Percentiles rank a stretch among this genome's conserved stretches.
Evolutionary conservation across 2,888 invertebrate species (phyloP).

Genomic region (Drosophila mulleri): DNA sequence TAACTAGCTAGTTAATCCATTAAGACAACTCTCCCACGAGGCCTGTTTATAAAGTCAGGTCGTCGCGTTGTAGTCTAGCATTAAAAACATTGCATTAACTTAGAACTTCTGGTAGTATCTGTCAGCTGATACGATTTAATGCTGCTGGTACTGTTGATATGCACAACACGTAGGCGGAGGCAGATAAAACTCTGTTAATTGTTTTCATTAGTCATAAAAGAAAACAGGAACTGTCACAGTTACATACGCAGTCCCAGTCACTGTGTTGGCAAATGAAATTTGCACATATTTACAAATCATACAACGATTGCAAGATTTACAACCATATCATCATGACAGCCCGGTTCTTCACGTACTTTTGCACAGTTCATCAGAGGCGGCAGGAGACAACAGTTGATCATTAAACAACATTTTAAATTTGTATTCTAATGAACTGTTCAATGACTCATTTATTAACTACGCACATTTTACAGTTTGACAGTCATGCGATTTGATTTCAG

Average conservation of each 20-base stretch:
- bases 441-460: conserved; percentile 17
- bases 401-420: conserved; percentile 32
- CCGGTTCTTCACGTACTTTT: conserved; percentile 16
- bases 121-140: conserved; percentile 32
- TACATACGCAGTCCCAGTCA: not conserved
- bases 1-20: conserved; percentile 1
- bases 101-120: conserved; percentile 42
- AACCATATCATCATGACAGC: conserved; percentile 39
- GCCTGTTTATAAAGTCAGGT: conserved; percentile 33
- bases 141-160: conserved; percentile 41
- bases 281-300: conserved; percentile 43
- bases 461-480: conserved; percentile 29
- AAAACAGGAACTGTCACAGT: conserved; percentile 28
- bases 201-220: conserved; percentile 67
- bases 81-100: conserved; percentile 40
- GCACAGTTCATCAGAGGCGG: conserved; percentile 2
- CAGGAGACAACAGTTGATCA: conserved; percentile 18
- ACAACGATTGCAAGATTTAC: conserved; percentile 27
- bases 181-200: conserved; percentile 70
- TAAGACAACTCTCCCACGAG: conserved; percentile 8
- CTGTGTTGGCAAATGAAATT: conserved; percentile 25
- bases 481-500: conserved; percentile 5
- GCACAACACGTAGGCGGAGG: conserved; percentile 60
- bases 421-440: conserved; percentile 9
- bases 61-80: conserved; percentile 11